These are phyloP conservation scores for Oreohelix idahoensis DNA, from an alignment of 1,140 invertebrate species.

Conservation along the genomic window DNA sequence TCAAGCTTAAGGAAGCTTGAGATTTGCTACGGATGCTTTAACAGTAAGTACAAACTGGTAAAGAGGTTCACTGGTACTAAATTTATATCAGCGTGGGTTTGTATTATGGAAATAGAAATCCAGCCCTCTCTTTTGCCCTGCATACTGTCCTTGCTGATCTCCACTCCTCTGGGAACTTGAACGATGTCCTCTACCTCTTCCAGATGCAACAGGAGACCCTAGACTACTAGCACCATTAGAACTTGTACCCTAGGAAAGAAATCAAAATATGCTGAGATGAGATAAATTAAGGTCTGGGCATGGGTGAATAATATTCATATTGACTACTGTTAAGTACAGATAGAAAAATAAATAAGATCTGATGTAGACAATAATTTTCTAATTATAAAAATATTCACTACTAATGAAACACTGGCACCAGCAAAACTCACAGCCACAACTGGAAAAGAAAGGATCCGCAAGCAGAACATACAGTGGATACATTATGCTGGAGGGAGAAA, in stretches of 20 bases:
- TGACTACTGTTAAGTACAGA: no score
- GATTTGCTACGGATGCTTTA: no score
- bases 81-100: conserved; percentile 18
- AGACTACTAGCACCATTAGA: neutral
- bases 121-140: conserved; percentile 48
- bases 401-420: no score
- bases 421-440: no score
- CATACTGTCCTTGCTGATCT: neutral
- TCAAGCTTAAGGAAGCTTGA: no score
- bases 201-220: neutral
- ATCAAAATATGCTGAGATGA: neutral
- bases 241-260: neutral
- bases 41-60: neutral
- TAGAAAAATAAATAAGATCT: no score
- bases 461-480: no score
- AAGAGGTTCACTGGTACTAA: neutral
- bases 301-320: neutral
- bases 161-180: conserved; percentile 25
- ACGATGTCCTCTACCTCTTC: neutral
- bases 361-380: no score
- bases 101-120: conserved; percentile 54
- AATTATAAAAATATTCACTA: no score
- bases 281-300: no score
- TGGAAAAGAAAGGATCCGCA: no score
- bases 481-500: no score